Percentiles rank a stretch among this genome's conserved stretches.
Evolutionary conservation across 1,140 invertebrate species (phyloP).

Genomic region (Grapholita molesta): DNA sequence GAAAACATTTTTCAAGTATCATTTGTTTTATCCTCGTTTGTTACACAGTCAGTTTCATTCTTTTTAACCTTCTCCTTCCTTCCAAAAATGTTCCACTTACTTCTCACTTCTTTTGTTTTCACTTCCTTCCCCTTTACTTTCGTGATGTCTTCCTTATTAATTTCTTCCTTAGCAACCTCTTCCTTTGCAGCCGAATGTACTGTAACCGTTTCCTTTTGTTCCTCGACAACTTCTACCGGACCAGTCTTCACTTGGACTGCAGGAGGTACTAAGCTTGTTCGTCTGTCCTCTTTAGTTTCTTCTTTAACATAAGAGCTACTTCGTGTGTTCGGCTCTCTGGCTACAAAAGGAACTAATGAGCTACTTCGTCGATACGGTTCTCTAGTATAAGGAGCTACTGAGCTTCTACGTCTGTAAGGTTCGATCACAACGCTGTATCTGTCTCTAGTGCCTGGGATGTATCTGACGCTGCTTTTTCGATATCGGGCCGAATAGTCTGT

Average conservation of each 20-base stretch:
- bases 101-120: not conserved
- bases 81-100: not conserved
- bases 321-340: not conserved
- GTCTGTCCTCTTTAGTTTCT: not conserved
- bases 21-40: not conserved
- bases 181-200: not conserved
- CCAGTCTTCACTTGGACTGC: not conserved
- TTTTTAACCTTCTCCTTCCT: not conserved
- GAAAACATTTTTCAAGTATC: not conserved
- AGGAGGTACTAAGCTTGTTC: not conserved
- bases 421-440: slow-evolving; percentile 6
- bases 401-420: not conserved
- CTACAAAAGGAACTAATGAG: not conserved
- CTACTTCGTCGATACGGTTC: not conserved
- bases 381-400: not conserved
- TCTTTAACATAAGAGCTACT: not conserved
- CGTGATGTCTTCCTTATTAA: not conserved
- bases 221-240: not conserved
- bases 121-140: not conserved
- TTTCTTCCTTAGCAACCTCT: not conserved
- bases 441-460: not conserved
- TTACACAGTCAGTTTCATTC: too few species aligned
- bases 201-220: not conserved
- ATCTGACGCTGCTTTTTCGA: not conserved
- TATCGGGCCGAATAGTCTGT: slow-evolving; percentile 19